Evolutionary conservation across 1,140 invertebrate species (phyloP), one percentile per base, ranked within the genome.

Genomic region (Drosophila gunungcola): DNA sequence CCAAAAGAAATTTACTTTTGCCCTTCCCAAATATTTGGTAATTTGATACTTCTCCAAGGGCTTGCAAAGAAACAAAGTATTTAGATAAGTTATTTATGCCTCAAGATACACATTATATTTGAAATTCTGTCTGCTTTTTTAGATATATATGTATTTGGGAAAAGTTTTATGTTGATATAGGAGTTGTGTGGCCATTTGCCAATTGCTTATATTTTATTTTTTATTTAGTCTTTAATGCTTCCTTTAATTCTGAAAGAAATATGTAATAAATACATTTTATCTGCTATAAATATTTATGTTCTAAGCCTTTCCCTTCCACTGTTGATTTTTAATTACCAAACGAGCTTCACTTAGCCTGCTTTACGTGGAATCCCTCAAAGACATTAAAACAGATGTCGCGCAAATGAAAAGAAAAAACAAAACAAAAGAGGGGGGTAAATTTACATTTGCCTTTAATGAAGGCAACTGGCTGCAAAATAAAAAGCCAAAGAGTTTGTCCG

Each of bases 281-380:
- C 1, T 27, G 12, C n/a, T 34, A 21, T 21, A 32, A n/a, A 4
- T 49, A 7, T 4, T 13, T 32, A 32, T 32, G 10, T 34, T 11
- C 7, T 3, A 34, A 29, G 12, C 41, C 13, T 5, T 25, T 49
- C 12, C 43, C 32, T 27, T 21, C 64, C 48, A 61, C 45, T 88
- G 67, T 79, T 82, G 74, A 79, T 67, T 88, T 84, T 83, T 89
- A 83, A 89, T 89, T 89, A 89, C 73, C 6, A 38, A 68, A 42
- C 61, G 27, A 48, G 11, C n/a, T 29, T 69, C 56, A 25, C 36
- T 41, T n/a, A 10, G 34, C 42, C 13, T 13, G 9, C 4, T n/a
- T 39, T n/a, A 21, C n/a, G 32, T 5, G 45, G 34, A 29, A 21
- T 32, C 43, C 73, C 54, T 36, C 13, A 61, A 51, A 65, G 54